Base-by-base conservation (phyloP, 1,140 invertebrate species). In the Pogonomyrmex californicus region DNA sequence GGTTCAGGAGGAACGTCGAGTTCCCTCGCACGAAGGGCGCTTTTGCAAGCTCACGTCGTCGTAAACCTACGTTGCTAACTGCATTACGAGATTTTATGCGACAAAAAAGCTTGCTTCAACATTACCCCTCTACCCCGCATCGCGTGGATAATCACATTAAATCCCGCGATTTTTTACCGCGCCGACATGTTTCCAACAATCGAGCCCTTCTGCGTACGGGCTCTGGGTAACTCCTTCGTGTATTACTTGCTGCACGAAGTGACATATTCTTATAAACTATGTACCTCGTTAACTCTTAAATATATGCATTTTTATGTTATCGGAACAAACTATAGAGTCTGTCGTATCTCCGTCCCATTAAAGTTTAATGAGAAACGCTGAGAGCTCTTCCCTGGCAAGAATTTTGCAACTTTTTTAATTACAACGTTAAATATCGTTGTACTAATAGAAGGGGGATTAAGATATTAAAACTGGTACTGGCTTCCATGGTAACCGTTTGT, bases 11-110 rank as follows among this genome's bases (percentile, higher is more conserved):
- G 60, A 41, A 41, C 33, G 9, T 33, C 41, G 58, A 44, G 17
- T 54, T 75, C 12, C 23, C 38, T 68, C 51, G 63, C 65, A 30
- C 63, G 41, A 51, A 82, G 47, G 10, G 77, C 38, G 60, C 77
- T 79, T 56, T 41, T 33, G 23, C 66, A 54, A 82, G 14, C 36
- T 44, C 3, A 78, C 60, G 76, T 65, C 58, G 44, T 78, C 76
- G 33, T 63, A 78, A 78, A 78, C 76, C 17, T 60, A 36, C 44
- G 75, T 10, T 63, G 58, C 58, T 77, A 77, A 77, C 75, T 77
- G 44, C 58, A 78, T 65, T 78, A 78, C 33, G 44, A 78, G 44
- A 78, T 65, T 78, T 78, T 65, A 78, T 41, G 30, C n/a, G 75
- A 78, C 41, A 49, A 44, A 78, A 78, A 78, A 65, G 47, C 58